These are phyloP conservation scores for Anarhynchus alexandrinus DNA, from an alignment of 2,113 vertebrate species.

Conservation along the genomic window DNA sequence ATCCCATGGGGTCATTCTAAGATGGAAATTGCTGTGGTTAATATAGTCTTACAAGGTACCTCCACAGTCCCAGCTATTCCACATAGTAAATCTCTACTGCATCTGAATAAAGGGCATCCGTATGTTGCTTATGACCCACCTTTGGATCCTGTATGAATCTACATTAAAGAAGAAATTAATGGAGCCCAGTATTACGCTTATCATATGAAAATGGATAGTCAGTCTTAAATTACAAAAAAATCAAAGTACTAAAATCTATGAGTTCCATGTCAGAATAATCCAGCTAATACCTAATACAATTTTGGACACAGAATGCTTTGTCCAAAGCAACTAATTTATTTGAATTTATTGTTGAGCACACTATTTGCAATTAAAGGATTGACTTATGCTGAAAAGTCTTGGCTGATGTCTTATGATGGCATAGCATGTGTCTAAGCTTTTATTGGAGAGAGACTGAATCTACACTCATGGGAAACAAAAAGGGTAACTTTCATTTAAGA, in stretches of 20 bases:
- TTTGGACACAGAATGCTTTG: background rate
- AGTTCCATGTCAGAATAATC: background rate
- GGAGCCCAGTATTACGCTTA: background rate
- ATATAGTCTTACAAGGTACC: background rate
- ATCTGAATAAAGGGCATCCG: background rate
- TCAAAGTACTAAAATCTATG: background rate
- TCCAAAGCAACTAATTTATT: background rate
- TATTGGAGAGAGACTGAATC: background rate
- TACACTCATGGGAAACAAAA: background rate
- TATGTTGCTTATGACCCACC: background rate
- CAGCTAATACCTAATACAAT: background rate
- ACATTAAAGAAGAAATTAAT: background rate
- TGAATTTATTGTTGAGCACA: background rate
- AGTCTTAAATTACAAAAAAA: background rate
- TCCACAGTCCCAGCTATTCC: background rate
- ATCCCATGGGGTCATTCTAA: background rate
- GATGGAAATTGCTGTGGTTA: background rate
- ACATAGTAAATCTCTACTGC: background rate
- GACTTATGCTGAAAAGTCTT: background rate
- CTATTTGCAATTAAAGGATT: background rate
- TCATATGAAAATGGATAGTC: background rate
- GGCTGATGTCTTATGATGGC: background rate
- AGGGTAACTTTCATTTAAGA: background rate
- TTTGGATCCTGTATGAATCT: background rate
- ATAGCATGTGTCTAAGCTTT: background rate